Conservation (phyloP, 1,140 invertebrate species). For the Heterodera carotae region DNA sequence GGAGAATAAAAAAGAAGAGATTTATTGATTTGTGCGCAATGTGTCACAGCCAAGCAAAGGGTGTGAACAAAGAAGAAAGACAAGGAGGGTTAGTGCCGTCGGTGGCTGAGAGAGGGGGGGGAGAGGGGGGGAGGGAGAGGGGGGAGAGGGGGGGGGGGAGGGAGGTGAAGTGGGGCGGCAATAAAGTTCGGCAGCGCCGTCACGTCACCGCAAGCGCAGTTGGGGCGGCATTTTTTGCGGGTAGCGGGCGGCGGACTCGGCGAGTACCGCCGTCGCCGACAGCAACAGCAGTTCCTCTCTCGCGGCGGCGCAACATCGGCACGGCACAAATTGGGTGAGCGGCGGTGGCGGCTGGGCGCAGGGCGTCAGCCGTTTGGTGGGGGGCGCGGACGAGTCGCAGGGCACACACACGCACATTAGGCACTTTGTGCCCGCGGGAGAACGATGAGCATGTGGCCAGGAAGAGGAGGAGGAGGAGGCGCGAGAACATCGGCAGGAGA, state of each 20-base stretch:
- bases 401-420: not conserved
- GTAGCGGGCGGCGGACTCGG: too few species aligned
- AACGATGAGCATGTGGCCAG: not conserved
- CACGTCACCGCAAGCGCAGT: not conserved
- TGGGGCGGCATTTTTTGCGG: too few species aligned
- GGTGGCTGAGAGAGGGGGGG: too few species aligned
- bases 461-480: too few species aligned
- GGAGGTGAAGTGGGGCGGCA: not conserved
- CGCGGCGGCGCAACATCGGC: not conserved
- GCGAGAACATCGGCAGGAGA: not conserved
- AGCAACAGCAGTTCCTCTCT: too few species aligned
- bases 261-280: too few species aligned
- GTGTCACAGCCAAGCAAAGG: not conserved
- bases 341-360: too few species aligned
- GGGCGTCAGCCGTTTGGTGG: too few species aligned
- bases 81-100: too few species aligned
- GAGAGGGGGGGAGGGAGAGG: too few species aligned
- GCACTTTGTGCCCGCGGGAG: not conserved
- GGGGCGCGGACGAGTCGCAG: not conserved
- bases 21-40: slow-evolving; percentile 3
- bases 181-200: not conserved
- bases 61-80: not conserved
- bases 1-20: not conserved
- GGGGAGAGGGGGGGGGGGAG: too few species aligned
- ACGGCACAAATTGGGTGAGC: not conserved